phyloP scores from a whole-genome alignment of 2,888 invertebrate genomes.

The Marasmarcha lunaedactyla region DNA sequence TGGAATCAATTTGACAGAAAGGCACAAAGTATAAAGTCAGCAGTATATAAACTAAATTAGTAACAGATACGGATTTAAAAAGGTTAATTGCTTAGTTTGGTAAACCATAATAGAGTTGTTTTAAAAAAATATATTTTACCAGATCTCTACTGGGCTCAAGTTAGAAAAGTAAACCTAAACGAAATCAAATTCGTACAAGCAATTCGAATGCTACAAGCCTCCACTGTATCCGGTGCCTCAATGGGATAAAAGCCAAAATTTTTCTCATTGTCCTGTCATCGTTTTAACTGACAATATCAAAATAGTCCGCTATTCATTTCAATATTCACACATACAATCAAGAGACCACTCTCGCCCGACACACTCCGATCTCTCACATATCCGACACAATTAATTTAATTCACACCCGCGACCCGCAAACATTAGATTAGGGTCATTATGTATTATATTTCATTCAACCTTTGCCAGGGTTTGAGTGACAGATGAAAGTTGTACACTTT shows the following conservation, averaged over 20 bases:
- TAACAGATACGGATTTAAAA: constrained; percentile 23
- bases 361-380: constrained; percentile 31
- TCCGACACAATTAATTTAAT: constrained; percentile 46
- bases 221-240: background rate
- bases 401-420: constrained; percentile 23
- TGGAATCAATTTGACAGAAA: constrained; percentile 29
- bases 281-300: constrained; percentile 59
- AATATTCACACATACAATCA: constrained; percentile 52
- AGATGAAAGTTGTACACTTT: too few relatives aligned
- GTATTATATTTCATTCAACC: background rate
- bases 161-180: too few relatives aligned
- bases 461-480: too few relatives aligned
- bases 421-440: constrained; percentile 21
- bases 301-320: constrained; percentile 58
- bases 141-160: too few relatives aligned
- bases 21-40: constrained; percentile 20
- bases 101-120: constrained; percentile 17
- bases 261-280: constrained; percentile 62
- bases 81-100: constrained; percentile 21
- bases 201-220: too few relatives aligned
- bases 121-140: too few relatives aligned
- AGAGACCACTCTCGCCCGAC: constrained; percentile 34
- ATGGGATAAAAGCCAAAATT: constrained; percentile 41
- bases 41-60: constrained; percentile 24
- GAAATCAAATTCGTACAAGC: too few relatives aligned